Percentiles rank a stretch among this genome's conserved stretches.
Evolutionary conservation across 2,888 invertebrate species (phyloP).

Genomic region (Orchestes rusci): DNA sequence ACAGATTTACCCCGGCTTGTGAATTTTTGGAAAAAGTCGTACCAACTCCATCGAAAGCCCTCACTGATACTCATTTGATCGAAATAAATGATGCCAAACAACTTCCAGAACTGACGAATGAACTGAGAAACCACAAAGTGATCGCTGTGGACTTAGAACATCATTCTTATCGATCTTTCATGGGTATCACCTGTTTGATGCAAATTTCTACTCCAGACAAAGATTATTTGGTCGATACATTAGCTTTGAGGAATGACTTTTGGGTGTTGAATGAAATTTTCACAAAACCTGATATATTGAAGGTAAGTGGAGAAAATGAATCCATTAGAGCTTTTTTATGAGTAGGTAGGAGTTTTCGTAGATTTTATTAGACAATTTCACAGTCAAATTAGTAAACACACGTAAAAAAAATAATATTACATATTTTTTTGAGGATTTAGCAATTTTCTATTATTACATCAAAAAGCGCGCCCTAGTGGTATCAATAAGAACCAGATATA

Average conservation of each 20-base stretch:
- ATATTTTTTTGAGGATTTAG: no score
- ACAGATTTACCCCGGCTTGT: constrained; percentile 57
- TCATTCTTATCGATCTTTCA: constrained; percentile 79
- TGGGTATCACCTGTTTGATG: constrained; percentile 92
- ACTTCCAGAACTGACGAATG: constrained; percentile 57
- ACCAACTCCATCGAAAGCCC: constrained; percentile 41
- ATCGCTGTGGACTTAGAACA: constrained; percentile 91
- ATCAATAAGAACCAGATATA: no score
- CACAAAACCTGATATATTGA: constrained; percentile 81
- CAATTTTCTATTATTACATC: no score
- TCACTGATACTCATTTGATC: constrained; percentile 57
- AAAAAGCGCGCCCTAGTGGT: no score
- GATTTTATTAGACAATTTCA: no score
- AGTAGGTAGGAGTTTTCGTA: no score
- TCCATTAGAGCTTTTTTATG: neutral
- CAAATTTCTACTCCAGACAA: constrained; percentile 78
- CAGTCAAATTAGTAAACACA: no score
- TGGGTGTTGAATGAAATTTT: constrained; percentile 80
- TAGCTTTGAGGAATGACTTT: constrained; percentile 75
- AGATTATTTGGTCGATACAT: constrained; percentile 87
- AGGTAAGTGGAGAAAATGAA: constrained; percentile 66
- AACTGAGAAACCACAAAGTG: constrained; percentile 59
- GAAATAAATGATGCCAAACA: constrained; percentile 60
- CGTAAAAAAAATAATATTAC: no score
- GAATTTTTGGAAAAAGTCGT: constrained; percentile 45